Base-by-base conservation (phyloP, 2,113 vertebrate species). In the Hippocampus barbouri region DNA sequence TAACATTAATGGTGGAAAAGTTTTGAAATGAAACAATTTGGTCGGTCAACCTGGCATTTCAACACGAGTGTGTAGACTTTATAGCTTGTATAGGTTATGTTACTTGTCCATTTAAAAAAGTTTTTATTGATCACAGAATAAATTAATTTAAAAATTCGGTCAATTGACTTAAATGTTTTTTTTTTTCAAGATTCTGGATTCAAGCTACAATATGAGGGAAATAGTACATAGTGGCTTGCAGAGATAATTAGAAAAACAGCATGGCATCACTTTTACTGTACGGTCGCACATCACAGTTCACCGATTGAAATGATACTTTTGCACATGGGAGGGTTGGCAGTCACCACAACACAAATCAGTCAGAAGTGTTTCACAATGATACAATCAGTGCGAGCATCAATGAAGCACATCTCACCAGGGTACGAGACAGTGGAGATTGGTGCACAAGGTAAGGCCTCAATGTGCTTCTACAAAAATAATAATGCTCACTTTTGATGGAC, bases 361-460 rank as follows among this genome's bases (percentile, higher is more conserved):
- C 16, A 63, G 16, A 63, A 40, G 61, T 41, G 61, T 40, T 61
- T 38, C 30, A 18, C 59, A 60, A 30, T 59, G 56, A 15, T 27
- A 60, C 27, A 62, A 34, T 38, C 30, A 16, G 27, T 38, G 8
- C 59, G 4, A 41, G 60, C 60, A 62, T 62, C 60, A 21, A 62
- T 62, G 16, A 38, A 62, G 8, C 8, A 5, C 18, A 9, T 18
- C 16, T 20, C 3, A 20, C 30, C 10, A 40, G 34, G 4, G 27
- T 9, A 21, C 15, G 21, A 41, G 61, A 40, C 30, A 49, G 73
- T 63, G 77, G 73, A 75, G 34, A 30, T 67, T 63, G 71, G 25
- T 66, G 57, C 41, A 66, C n/a, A 83, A 83, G 88, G 88, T 90
- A 88, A 88, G 78, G 66, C 65, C 66, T 63, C 14, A 12, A 2